phyloP scores from a whole-genome alignment of 2,888 invertebrate species.

The Scaptomyza reducta region DNA sequence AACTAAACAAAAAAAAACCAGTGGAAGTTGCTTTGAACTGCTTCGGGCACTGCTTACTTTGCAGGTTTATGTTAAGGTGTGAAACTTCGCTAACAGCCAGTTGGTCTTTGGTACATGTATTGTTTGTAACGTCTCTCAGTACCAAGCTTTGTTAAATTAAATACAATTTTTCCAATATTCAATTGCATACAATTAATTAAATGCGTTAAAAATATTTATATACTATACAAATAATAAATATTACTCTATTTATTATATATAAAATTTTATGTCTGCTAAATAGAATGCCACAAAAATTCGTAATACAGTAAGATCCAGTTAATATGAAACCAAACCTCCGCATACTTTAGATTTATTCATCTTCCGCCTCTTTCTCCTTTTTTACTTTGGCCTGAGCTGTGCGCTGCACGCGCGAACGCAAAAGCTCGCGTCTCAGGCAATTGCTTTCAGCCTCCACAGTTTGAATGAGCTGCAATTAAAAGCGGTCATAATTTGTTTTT shows the following conservation, averaged over 20 bases:
- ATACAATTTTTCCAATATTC: no score
- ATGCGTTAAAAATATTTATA: no score
- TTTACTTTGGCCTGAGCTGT: slow-evolving; percentile 50
- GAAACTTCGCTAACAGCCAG: background rate
- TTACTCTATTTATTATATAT: no score
- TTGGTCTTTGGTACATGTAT: background rate
- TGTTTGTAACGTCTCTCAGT: background rate
- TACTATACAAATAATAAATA: no score
- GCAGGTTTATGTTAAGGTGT: background rate
- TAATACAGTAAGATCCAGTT: background rate
- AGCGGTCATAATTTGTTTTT: background rate
- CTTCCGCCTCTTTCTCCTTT: slow-evolving; percentile 22
- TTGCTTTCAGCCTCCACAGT: slow-evolving; percentile 76
- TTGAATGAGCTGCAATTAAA: slow-evolving; percentile 64
- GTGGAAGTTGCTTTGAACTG: background rate
- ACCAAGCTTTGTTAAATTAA: background rate
- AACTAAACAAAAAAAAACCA: no score
- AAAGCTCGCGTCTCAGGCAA: slow-evolving; percentile 74
- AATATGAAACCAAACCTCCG: background rate
- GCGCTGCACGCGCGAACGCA: slow-evolving; percentile 76
- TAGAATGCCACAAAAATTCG: background rate
- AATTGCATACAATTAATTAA: no score
- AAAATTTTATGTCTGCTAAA: no score
- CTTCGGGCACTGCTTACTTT: background rate
- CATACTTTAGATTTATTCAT: background rate